phyloP scores from a whole-genome alignment of 64 coral and sea anemone genomes.

The Montipora cactus region DNA sequence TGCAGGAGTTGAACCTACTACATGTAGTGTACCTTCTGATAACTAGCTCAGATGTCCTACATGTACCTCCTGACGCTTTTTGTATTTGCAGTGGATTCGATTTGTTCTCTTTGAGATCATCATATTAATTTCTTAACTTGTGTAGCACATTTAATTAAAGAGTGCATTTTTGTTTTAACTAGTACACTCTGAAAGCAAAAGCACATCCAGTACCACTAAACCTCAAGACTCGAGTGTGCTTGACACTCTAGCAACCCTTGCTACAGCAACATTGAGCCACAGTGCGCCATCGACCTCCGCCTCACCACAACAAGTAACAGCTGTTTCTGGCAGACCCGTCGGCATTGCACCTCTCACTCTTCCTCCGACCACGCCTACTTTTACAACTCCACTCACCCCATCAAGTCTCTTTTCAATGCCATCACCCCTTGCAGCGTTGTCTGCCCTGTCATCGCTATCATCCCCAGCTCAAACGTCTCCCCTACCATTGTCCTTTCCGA shows the following conservation, averaged over 20 bases:
- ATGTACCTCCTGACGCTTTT: too few species aligned
- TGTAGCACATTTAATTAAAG: neutral
- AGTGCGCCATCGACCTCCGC: conserved; percentile 69
- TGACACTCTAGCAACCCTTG: conserved; percentile 94
- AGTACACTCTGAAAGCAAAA: conserved; percentile 3
- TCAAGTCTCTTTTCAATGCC: conserved; percentile 79
- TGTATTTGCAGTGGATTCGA: too few species aligned
- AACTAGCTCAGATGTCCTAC: too few species aligned
- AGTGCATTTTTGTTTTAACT: neutral
- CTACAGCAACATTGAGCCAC: conserved; percentile 92
- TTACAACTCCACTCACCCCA: conserved; percentile 86
- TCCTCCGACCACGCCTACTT: conserved; percentile 68
- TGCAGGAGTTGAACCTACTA: too few species aligned
- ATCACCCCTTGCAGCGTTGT: conserved; percentile 92
- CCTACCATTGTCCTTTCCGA: conserved; percentile 81
- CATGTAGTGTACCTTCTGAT: too few species aligned
- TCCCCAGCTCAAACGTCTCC: conserved; percentile 94
- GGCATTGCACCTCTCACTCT: conserved; percentile 89
- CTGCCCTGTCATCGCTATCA: conserved; percentile 89
- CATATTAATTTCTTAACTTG: too few species aligned
- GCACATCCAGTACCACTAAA: conserved; percentile 33
- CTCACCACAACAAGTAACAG: conserved; percentile 77
- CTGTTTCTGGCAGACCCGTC: conserved; percentile 70
- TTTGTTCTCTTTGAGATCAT: too few species aligned
- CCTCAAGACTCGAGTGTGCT: conserved; percentile 95